These are phyloP conservation scores for Gortyna flavago DNA, from an alignment of 2,888 invertebrate species.

Conservation along the genomic window DNA sequence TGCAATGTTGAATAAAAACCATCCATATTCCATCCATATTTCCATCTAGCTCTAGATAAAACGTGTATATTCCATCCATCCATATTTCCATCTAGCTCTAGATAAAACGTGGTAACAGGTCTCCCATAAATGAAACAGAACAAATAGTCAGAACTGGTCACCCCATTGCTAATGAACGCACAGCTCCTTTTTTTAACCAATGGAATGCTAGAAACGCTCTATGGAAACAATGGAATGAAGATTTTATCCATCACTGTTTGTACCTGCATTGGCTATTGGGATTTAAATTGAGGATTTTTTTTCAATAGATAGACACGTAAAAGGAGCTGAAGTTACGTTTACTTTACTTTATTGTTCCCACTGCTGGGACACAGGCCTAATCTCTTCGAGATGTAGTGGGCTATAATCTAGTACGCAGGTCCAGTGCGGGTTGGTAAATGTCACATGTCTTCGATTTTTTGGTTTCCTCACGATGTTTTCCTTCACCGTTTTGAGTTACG, in stretches of 20 bases:
- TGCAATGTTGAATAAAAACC: not conserved
- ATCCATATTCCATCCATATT: too few species aligned
- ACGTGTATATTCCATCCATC: too few species aligned
- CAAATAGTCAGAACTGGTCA: slow-evolving; percentile 24
- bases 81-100: not conserved
- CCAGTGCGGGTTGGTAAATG: not conserved
- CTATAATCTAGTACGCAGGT: not conserved
- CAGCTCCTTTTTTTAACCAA: slow-evolving; percentile 30
- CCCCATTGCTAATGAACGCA: slow-evolving; percentile 42
- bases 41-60: not conserved
- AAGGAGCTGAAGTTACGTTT: not conserved
- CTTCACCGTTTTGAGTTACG: not conserved
- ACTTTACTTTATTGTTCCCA: not conserved
- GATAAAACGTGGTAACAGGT: not conserved
- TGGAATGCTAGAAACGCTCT: slow-evolving; percentile 4
- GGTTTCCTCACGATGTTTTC: not conserved
- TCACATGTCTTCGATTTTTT: not conserved
- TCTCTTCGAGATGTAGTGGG: too few species aligned
- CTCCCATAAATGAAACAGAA: not conserved
- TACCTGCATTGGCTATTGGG: not conserved
- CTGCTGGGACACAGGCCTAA: not conserved
- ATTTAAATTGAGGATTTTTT: not conserved
- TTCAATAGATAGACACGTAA: not conserved
- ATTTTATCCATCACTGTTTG: slow-evolving; percentile 12
- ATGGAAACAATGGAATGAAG: slow-evolving; percentile 12